Evolutionary conservation across 2,888 invertebrate species (phyloP), one percentile per base, ranked within the genome.

Genomic region (Drosophila acutilabella): DNA sequence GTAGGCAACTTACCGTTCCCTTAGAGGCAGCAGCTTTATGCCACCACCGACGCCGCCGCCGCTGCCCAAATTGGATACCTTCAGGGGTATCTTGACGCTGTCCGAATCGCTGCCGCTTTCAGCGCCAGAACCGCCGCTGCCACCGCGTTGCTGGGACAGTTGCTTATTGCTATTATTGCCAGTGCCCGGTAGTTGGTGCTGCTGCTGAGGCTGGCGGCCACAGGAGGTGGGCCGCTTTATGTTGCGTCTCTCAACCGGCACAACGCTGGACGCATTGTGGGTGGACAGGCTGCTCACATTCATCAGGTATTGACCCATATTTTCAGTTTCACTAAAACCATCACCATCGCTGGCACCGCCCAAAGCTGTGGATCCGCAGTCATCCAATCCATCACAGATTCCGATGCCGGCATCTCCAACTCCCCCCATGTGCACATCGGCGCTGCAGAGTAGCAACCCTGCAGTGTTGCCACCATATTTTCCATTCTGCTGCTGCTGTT

Each of bases 21-120:
- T 93, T 78, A 94, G 93, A 47, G 93, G 93, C 79, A 92, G 85
- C 51, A 90, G 79, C 60, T 91, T 90, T 30, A 81, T 64, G 41
- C 87, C 84, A 40, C 60, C 67, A 20, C 74, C 79, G 6, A 77
- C 66, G 56, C 76, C 81, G 52, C 76, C 67, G 62, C 81, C 82
- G 53, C 62, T 90, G 71, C 91, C 90, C 84, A 91, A 79, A 90
- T 90, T 90, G 62, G 93, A 88, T 61, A 92, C 90, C 92, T 95
- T 96, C 41, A 95, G 93, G 54, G 96, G 95, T 77, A 95, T 95
- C 81, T 94, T 93, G 50, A 94, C 92, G 88, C 95, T 94, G 88
- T 96, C 96, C 1, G 96, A 96, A 88, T 96, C 96, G 13, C 96
- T 96, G 90, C 96, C 96, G 83, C 94, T 91, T 65, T 91, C 91